phyloP scores from a whole-genome alignment of 2,113 vertebrate genomes.

The Galeopterus variegatus region DNA sequence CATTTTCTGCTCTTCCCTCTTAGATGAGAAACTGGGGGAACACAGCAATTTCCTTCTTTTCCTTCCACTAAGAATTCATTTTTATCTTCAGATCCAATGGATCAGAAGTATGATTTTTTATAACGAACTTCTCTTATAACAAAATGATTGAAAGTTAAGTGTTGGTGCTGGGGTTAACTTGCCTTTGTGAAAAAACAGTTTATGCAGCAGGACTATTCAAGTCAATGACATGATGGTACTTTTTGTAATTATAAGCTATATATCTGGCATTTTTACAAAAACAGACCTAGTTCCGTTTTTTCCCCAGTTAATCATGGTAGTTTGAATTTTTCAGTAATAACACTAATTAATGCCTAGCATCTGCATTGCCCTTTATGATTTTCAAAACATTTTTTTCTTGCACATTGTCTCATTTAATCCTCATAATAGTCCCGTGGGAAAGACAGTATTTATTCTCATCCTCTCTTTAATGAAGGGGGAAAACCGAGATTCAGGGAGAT shows the following conservation, averaged over 20 bases:
- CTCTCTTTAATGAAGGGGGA: not conserved
- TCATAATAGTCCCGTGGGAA: not conserved
- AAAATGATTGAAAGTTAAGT: conserved; percentile 16
- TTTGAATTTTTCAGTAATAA: conserved; percentile 63
- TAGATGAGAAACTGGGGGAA: not conserved
- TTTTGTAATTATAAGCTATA: conserved; percentile 67
- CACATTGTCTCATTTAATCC: conserved; percentile 65
- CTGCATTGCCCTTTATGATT: conserved; percentile 51
- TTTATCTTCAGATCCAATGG: not conserved
- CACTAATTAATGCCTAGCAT: conserved; percentile 65
- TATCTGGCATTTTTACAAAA: conserved; percentile 29
- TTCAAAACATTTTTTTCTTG: conserved; percentile 53
- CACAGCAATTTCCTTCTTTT: not conserved
- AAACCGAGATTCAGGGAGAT: not conserved
- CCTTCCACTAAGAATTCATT: not conserved
- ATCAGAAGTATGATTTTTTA: conserved; percentile 31
- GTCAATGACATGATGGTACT: not conserved
- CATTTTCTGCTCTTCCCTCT: not conserved
- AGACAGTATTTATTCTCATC: conserved; percentile 19
- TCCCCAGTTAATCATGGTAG: conserved; percentile 51
- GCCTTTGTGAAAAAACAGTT: not conserved
- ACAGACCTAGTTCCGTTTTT: not conserved
- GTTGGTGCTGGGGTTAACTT: conserved; percentile 14
- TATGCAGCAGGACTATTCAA: conserved; percentile 30
- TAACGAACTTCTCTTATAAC: conserved; percentile 30